A percentile compares a stretch with the other conserved stretches of the same genome.
These are phyloP conservation scores for Malurus elegans DNA, from an alignment of 2,113 vertebrate genomes.

Conservation along the genomic window DNA sequence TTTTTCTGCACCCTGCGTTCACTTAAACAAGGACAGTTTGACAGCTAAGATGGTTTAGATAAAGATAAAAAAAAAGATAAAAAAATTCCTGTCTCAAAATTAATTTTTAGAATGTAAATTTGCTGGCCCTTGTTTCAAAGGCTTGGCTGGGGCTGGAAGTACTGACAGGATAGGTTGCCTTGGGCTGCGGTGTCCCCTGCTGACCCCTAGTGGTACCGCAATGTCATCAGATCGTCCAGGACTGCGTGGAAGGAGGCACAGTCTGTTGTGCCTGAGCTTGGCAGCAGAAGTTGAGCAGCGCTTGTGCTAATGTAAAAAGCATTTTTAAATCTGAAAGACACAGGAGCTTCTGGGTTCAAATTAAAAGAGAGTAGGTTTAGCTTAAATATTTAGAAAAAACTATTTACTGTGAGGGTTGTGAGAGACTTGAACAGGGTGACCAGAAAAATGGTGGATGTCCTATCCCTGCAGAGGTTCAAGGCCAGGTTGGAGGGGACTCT, in stretches of 20 bases:
- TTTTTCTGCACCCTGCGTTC: background rate
- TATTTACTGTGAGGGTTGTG: background rate
- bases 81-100: background rate
- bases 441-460: background rate
- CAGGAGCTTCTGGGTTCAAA: background rate
- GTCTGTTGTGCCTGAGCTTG: background rate
- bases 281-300: background rate
- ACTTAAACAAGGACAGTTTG: background rate
- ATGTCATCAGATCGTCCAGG: background rate
- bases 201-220: background rate
- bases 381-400: background rate
- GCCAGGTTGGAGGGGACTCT: background rate
- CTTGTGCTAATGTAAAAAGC: background rate
- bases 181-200: background rate
- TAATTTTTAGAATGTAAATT: background rate
- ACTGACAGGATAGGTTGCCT: background rate
- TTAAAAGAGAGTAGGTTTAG: background rate
- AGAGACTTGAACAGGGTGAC: background rate
- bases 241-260: rapidly evolving
- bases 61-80: background rate
- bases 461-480: background rate
- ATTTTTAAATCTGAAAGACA: background rate
- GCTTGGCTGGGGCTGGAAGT: background rate
- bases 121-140: background rate
- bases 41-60: background rate